Percentiles rank a stretch among this genome's conserved stretches.
These are phyloP conservation scores for Salvelinus namaycush DNA, from an alignment of 2,113 vertebrate species.

Conservation along the genomic window DNA sequence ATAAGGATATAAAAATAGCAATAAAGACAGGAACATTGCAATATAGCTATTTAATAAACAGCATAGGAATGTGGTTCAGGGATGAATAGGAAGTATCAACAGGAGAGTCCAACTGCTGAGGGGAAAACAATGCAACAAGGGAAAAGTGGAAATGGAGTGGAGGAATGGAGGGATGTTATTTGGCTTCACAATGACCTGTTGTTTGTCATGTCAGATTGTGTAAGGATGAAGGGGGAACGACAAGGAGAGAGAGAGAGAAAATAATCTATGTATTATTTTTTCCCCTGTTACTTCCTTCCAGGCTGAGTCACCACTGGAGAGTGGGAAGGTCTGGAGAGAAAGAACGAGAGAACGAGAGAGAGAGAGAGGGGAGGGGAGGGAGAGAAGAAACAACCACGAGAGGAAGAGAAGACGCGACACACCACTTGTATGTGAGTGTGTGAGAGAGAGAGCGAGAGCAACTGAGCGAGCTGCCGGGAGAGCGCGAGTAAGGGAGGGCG, in stretches of 20 bases:
- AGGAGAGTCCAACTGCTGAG: no score
- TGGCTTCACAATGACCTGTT: slow-evolving; percentile 72
- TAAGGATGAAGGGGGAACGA: slow-evolving; percentile 67
- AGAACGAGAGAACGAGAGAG: slow-evolving; percentile 69
- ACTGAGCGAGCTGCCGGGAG: slow-evolving; percentile 14
- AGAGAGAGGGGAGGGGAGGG: slow-evolving; percentile 46
- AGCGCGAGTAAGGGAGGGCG: slow-evolving; percentile 67
- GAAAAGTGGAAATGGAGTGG: no score
- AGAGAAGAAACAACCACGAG: slow-evolving; percentile 44
- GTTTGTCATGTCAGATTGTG: slow-evolving; percentile 80
- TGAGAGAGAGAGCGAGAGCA: slow-evolving; percentile 18
- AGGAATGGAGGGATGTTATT: slow-evolving; percentile 42
- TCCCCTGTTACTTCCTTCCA: slow-evolving; percentile 84
- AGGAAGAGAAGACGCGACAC: slow-evolving; percentile 24
- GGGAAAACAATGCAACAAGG: no score
- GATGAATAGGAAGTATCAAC: no score
- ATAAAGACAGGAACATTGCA: no score
- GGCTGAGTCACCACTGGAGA: slow-evolving; percentile 92
- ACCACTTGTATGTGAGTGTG: slow-evolving; percentile 42
- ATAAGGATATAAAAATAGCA: no score
- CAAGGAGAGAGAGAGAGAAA: slow-evolving; percentile 16
- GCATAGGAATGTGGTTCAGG: no score
- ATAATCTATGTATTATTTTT: slow-evolving; percentile 77
- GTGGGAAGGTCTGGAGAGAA: slow-evolving; percentile 85
- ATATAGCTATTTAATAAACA: no score